Conservation (phyloP, 2,797 vertebrate genomes). For the Notoglanidium macrostoma region DNA sequence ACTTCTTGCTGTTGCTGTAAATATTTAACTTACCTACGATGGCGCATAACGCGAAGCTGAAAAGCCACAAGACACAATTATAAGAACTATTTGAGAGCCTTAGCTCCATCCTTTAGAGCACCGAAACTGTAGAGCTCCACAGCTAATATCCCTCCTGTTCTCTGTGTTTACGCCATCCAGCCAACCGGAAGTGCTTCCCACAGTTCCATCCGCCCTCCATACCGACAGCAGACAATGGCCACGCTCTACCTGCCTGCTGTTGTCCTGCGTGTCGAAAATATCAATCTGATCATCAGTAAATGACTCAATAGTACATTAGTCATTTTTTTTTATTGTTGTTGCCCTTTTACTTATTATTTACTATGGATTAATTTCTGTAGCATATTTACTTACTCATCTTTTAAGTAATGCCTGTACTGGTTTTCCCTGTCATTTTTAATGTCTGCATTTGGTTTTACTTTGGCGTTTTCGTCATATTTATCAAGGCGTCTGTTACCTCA, state of each 20-base stretch:
- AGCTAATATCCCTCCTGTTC: background rate
- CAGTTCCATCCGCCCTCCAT: background rate
- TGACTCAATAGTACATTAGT: background rate
- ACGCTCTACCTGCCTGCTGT: background rate
- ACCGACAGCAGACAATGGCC: background rate
- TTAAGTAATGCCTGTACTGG: background rate
- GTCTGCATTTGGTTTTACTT: no score
- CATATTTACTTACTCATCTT: background rate
- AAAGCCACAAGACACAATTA: background rate
- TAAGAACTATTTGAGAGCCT: background rate
- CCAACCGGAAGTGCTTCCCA: constrained; percentile 3
- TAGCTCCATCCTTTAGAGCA: constrained; percentile 29
- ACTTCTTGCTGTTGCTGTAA: accelerated
- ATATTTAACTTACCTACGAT: constrained; percentile 32
- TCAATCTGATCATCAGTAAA: background rate
- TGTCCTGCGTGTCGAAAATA: background rate
- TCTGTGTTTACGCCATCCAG: constrained; percentile 26
- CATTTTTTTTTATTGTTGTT: no score
- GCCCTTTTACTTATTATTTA: background rate
- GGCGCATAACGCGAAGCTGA: constrained; percentile 15
- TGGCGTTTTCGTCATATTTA: no score
- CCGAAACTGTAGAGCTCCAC: background rate
- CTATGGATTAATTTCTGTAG: background rate
- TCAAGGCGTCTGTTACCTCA: no score
- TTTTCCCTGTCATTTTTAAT: no score